These are phyloP conservation scores for Scolopax rusticola DNA, from an alignment of 2,797 vertebrate genomes.

Conservation along the genomic window DNA sequence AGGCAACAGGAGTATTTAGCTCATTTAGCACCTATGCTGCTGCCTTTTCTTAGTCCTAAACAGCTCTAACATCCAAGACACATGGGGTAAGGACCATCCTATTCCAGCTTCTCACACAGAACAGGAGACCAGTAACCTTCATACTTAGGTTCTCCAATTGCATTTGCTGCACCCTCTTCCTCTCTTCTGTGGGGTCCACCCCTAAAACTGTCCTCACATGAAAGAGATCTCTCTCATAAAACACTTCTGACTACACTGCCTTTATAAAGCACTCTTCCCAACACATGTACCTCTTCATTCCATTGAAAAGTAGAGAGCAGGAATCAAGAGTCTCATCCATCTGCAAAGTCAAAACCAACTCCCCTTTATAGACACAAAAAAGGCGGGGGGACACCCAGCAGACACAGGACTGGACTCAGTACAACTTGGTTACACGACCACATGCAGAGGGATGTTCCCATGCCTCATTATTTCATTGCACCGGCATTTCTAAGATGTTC, in stretches of 20 bases:
- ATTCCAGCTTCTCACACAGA: not conserved
- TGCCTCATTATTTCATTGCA: constrained; percentile 9
- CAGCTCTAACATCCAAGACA: not conserved
- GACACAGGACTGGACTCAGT: not conserved
- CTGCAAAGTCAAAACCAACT: not conserved
- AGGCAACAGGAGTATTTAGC: not conserved
- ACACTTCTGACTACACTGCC: not conserved
- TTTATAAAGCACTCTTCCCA: not conserved
- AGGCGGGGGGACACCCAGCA: fast-evolving
- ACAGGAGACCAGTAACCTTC: not conserved
- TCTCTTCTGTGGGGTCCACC: not conserved
- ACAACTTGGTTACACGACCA: not conserved
- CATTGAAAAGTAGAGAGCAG: not conserved
- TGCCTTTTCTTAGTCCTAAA: not conserved
- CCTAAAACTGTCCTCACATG: not conserved
- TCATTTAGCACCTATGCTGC: not conserved
- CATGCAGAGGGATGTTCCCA: not conserved
- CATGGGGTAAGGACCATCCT: not conserved
- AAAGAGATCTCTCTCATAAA: not conserved
- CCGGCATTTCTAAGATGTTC: constrained; percentile 26
- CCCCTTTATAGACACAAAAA: not conserved
- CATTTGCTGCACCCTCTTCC: not conserved
- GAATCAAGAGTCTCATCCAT: not conserved
- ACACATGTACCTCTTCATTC: not conserved
- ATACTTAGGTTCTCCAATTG: fast-evolving